Evolutionary conservation across 2,888 invertebrate species (phyloP).

Genomic region (Chrysolina americana): DNA sequence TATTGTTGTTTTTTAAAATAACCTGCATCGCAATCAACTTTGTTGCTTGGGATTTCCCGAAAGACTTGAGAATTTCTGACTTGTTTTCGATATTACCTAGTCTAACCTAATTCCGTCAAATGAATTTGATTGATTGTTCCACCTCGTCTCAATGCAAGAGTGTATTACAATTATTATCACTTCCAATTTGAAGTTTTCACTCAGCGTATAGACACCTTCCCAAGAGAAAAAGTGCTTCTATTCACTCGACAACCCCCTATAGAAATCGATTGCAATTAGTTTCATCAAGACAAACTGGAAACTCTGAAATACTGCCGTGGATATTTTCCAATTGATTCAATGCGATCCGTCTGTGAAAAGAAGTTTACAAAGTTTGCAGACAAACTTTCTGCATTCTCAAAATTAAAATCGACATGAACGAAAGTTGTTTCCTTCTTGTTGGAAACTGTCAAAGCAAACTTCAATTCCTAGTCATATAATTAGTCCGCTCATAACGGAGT

Average conservation of each 20-base stretch:
- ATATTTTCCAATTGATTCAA: constrained; percentile 17
- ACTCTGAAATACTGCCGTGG: constrained; percentile 9
- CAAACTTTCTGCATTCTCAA: constrained; percentile 7
- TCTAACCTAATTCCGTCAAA: too few species aligned
- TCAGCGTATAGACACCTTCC: not conserved
- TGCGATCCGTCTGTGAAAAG: constrained; percentile 9
- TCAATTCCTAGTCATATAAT: not conserved
- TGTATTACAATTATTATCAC: not conserved
- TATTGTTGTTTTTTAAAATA: too few species aligned
- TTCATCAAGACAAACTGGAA: constrained; percentile 14
- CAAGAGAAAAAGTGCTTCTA: not conserved
- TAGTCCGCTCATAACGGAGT: not conserved
- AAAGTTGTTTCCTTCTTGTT: not conserved
- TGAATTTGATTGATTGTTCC: too few species aligned
- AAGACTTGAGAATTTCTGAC: too few species aligned
- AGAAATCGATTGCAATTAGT: constrained; percentile 7
- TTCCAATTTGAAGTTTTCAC: not conserved
- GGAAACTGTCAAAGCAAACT: constrained; percentile 9
- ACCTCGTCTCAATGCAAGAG: not conserved
- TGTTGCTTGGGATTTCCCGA: too few species aligned
- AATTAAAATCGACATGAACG: constrained; percentile 16
- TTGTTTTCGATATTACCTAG: too few species aligned
- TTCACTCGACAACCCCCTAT: not conserved
- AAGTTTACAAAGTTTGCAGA: not conserved
- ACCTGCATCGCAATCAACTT: too few species aligned